phyloP scores from a whole-genome alignment of 2,113 vertebrate genomes.

The Azemiops feae region DNA sequence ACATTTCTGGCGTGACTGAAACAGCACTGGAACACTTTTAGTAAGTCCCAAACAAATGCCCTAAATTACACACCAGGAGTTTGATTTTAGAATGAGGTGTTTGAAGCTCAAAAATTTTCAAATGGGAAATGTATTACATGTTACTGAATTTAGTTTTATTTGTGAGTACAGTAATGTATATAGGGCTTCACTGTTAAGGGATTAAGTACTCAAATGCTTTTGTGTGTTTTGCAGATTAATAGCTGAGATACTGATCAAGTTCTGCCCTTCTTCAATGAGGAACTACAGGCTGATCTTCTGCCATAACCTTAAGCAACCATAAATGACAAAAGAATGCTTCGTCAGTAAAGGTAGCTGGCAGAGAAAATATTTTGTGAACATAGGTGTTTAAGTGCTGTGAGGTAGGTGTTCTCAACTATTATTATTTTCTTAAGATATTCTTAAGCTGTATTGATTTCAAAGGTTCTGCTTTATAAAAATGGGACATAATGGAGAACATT shows the following conservation, averaged over 20 bases:
- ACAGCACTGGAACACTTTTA: background rate
- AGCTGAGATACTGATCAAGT: slow-evolving; percentile 93
- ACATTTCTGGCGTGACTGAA: background rate
- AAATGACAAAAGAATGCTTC: slow-evolving; percentile 87
- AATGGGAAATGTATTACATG: background rate
- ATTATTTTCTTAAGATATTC: background rate
- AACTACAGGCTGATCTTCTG: slow-evolving; percentile 99
- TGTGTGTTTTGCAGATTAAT: slow-evolving; percentile 75
- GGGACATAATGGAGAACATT: background rate
- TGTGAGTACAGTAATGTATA: background rate
- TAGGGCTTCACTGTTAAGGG: background rate
- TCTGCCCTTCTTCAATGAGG: slow-evolving; percentile 99
- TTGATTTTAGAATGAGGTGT: background rate
- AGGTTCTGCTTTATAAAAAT: background rate
- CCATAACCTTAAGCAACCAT: slow-evolving; percentile 99
- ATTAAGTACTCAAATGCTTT: slow-evolving; percentile 38
- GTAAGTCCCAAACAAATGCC: background rate
- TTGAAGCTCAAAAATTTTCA: background rate
- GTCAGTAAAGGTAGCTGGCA: slow-evolving; percentile 90
- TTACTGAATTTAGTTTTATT: background rate
- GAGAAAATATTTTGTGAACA: slow-evolving; percentile 86
- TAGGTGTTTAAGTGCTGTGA: slow-evolving; percentile 90
- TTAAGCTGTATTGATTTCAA: background rate
- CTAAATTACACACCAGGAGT: background rate
- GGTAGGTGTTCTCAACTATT: slow-evolving; percentile 72